Percentiles rank a stretch among this genome's conserved stretches.
phyloP scores from a whole-genome alignment of 64 coral and sea anemone species.

The Actinia equina region DNA sequence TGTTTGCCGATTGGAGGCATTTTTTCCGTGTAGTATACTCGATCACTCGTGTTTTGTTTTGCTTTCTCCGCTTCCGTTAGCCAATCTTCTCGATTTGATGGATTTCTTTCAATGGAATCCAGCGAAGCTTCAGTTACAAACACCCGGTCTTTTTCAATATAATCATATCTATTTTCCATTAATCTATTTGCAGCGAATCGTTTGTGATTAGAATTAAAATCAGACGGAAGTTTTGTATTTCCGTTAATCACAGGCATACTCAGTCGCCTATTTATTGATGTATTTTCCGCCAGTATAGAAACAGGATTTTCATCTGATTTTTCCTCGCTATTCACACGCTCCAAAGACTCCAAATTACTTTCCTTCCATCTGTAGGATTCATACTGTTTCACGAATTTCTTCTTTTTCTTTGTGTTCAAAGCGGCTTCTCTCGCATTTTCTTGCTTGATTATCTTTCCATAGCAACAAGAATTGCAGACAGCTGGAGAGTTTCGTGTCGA shows the following conservation, averaged over 20 bases:
- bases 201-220: conserved; percentile 45
- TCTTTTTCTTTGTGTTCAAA: conserved; percentile 20
- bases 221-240: conserved; percentile 44
- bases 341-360: conserved; percentile 16
- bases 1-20: conserved; percentile 43
- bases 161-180: not conserved
- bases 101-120: not conserved
- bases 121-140: conserved; percentile 62
- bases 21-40: not conserved
- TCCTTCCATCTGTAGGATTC: conserved; percentile 45
- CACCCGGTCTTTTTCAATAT: conserved; percentile 24
- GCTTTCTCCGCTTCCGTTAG: conserved; percentile 7
- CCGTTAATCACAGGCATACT: conserved; percentile 43
- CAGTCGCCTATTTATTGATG: not conserved
- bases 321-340: conserved; percentile 13
- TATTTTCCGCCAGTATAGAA: not conserved
- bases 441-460: conserved; percentile 37
- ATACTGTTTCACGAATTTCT: not conserved
- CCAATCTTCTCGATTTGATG: not conserved
- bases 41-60: not conserved
- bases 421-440: conserved; percentile 30
- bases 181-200: conserved; percentile 8
- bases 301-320: not conserved
- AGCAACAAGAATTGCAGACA: conserved; percentile 49
- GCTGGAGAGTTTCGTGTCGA: conserved; percentile 20